A percentile compares a stretch with the other conserved stretches of the same genome.
Conservation (phyloP, 2,113 vertebrate species). For the Accipiter virgatus region DNA sequence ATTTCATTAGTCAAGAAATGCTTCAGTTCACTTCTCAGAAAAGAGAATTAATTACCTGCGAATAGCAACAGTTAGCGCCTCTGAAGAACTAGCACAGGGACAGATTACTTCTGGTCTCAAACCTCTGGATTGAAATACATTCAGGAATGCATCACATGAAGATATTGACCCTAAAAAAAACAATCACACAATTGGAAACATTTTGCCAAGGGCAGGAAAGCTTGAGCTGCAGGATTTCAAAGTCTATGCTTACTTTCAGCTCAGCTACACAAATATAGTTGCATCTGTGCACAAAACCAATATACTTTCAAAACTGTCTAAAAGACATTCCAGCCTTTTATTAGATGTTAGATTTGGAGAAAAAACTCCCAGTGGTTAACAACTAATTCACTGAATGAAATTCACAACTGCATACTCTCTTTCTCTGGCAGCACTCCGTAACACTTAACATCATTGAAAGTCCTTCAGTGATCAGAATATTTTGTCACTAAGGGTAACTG, state of each 20-base stretch:
- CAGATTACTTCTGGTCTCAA: conserved; percentile 94
- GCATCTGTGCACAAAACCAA: not conserved
- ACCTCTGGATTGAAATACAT: conserved; percentile 92
- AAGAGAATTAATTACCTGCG: conserved; percentile 80
- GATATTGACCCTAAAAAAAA: conserved; percentile 90
- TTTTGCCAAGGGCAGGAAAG: not conserved
- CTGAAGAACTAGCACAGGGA: conserved; percentile 91
- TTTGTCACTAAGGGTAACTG: not conserved
- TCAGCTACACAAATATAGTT: not conserved
- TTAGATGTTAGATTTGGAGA: not conserved
- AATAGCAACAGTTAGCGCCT: conserved; percentile 92
- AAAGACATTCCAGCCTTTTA: not conserved
- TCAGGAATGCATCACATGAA: conserved; percentile 96
- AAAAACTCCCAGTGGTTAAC: not conserved
- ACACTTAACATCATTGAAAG: not conserved
- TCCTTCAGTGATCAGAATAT: not conserved
- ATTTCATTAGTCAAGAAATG: not conserved
- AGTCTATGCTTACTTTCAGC: not conserved
- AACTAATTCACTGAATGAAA: not conserved
- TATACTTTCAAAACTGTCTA: not conserved
- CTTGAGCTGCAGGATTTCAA: not conserved
- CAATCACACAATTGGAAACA: not conserved
- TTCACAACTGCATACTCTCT: not conserved
- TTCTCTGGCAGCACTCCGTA: not conserved
- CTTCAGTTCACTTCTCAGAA: not conserved